A percentile compares a stretch with the other conserved stretches of the same genome.
These are phyloP conservation scores for Pimpla rufipes DNA, from an alignment of 2,888 invertebrate species.

Conservation along the genomic window DNA sequence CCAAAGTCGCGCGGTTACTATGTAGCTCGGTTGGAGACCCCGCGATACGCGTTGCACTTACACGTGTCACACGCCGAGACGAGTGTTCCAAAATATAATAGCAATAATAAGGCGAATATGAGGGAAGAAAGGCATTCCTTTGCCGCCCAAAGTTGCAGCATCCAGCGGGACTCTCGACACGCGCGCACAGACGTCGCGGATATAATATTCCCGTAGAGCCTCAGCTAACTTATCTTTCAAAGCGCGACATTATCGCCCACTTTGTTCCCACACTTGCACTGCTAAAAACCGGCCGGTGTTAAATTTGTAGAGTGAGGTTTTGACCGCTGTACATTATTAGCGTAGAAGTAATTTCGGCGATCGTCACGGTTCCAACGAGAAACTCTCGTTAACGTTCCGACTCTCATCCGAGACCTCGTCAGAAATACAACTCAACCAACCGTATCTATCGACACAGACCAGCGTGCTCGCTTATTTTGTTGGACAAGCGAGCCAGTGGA, in stretches of 20 bases:
- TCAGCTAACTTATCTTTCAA: conserved; percentile 53
- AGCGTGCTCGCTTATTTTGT: too few relatives aligned
- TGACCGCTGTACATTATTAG: too few relatives aligned
- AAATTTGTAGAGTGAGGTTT: too few relatives aligned
- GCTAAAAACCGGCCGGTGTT: too few relatives aligned
- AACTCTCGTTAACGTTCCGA: too few relatives aligned
- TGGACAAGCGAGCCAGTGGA: too few relatives aligned
- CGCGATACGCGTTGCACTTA: not conserved
- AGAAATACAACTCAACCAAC: too few relatives aligned
- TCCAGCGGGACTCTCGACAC: not conserved
- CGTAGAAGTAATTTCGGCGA: too few relatives aligned
- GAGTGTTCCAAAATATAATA: conserved; percentile 59
- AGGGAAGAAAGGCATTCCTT: conserved; percentile 58
- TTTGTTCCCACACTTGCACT: not conserved
- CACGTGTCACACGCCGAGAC: not conserved
- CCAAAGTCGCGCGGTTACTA: not conserved
- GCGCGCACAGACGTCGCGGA: not conserved
- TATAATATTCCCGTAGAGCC: conserved; percentile 55
- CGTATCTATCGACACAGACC: too few relatives aligned
- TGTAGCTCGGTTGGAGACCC: not conserved
- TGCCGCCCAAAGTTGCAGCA: conserved; percentile 32
- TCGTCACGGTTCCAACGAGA: too few relatives aligned
- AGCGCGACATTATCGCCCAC: not conserved
- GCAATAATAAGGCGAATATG: conserved; percentile 20
- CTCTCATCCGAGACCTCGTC: too few relatives aligned